A percentile compares a stretch with the other conserved stretches of the same genome.
Evolutionary conservation across 2,113 vertebrate species (phyloP).

Genomic region (Fregetta grallaria): DNA sequence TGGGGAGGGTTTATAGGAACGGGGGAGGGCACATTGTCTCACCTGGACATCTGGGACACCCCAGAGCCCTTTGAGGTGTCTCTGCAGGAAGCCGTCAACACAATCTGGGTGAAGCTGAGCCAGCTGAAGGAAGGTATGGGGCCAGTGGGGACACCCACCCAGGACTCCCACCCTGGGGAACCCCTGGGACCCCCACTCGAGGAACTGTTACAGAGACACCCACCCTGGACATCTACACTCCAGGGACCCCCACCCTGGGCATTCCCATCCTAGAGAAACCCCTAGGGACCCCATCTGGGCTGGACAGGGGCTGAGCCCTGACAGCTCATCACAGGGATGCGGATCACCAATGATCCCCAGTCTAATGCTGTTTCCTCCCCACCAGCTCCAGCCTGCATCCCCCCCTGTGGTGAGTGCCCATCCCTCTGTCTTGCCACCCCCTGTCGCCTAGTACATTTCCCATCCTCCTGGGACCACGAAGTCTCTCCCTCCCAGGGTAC

Average conservation of each 20-base stretch:
- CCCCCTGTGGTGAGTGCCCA: constrained; percentile 25
- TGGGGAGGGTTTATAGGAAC: not conserved
- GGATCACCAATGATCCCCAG: not conserved
- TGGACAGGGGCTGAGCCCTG: not conserved
- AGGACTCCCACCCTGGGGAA: not conserved
- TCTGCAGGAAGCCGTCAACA: not conserved
- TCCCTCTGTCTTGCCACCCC: not conserved
- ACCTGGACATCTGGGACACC: not conserved
- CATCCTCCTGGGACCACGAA: not conserved
- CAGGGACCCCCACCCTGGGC: not conserved
- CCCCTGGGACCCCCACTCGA: not conserved
- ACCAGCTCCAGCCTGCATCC: constrained; percentile 28
- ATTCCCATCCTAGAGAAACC: not conserved
- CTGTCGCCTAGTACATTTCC: not conserved
- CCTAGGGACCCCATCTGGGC: not conserved
- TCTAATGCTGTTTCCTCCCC: not conserved
- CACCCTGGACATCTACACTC: not conserved
- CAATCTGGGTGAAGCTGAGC: not conserved
- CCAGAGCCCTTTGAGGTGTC: not conserved
- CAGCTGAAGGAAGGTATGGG: not conserved
- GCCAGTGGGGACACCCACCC: not conserved
- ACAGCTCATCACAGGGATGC: not conserved
- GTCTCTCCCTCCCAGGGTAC: not conserved
- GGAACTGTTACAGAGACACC: not conserved
- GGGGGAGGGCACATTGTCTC: not conserved